Base-by-base conservation (phyloP, 2,888 invertebrate species). In the Torymus aiolomorphi region DNA sequence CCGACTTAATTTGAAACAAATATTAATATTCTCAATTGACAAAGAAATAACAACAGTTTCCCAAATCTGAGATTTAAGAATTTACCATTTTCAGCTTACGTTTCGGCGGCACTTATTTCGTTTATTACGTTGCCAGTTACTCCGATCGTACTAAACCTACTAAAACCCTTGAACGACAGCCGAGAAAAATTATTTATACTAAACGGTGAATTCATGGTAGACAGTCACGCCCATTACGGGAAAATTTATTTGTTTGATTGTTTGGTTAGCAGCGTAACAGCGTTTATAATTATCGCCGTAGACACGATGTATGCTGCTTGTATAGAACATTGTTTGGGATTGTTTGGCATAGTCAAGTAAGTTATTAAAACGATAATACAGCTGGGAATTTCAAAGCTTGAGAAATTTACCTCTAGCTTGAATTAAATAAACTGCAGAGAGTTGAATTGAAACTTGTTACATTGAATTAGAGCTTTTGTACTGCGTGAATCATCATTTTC, bases 281-380 rank as follows among this genome's bases (percentile, higher is more conserved):
- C 16, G 8, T 11, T 12, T 10, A 20, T 74, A 10, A 12, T 74
- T 2, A 2, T 13, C 49, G 42, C 18, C 14, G 18, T 42, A 8
- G 74, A 74, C 11, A 24, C 56, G 0, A 65, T 49, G 14, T 65
- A 56, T 13, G 24, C 57, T 1, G 20, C 14, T 14, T 20, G 54
- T n/a, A 42, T 74, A 2, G 65, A 74, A n/a, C 74, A 74, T 18
- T 74, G 65, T 57, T 12, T 65, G 18, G 74, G 56, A 14, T 13
- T 74, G 14, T 57, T 74, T 24, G 16, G 20, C 1, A 66, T 74
- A 12, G 10, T 65, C 24, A 74, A 57, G 72, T 72, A 62, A 49
- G 72, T 56, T 69, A 49, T 14, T 11, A 56, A 31, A 18, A 8
- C 8, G 42, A 42, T 42, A 42, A 31, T 42, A 0, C 8, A 42